These are phyloP conservation scores for Tetranychus cinnabarinus DNA, from an alignment of 1,140 invertebrate species.

Conservation along the genomic window DNA sequence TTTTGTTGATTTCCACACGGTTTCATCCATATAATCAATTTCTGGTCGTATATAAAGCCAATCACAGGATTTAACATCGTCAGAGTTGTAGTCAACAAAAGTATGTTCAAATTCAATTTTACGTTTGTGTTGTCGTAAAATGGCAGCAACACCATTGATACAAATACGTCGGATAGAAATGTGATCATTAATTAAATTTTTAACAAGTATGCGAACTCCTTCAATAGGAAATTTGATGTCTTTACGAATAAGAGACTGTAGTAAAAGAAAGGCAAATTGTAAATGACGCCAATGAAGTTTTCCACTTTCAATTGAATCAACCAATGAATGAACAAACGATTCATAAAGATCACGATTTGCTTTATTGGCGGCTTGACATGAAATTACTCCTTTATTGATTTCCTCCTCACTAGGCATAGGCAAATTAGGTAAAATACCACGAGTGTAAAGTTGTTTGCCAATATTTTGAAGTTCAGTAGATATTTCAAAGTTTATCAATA, in stretches of 20 bases:
- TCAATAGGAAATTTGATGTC: slow-evolving; percentile 36
- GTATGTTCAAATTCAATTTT: slow-evolving; percentile 25
- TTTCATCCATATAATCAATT: slow-evolving; percentile 19
- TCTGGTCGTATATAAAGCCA: slow-evolving; percentile 47
- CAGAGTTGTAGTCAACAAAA: neutral
- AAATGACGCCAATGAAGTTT: slow-evolving; percentile 58
- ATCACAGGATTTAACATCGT: slow-evolving; percentile 23
- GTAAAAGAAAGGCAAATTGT: slow-evolving; percentile 42
- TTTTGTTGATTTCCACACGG: slow-evolving; percentile 41
- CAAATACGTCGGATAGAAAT: slow-evolving; percentile 47
- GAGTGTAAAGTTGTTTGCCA: neutral
- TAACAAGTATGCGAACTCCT: slow-evolving; percentile 38
- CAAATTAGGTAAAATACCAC: neutral
- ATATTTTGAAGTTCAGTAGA: neutral
- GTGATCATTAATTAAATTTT: slow-evolving; percentile 45
- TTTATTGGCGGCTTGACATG: slow-evolving; percentile 18
- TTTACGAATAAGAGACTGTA: slow-evolving; percentile 40
- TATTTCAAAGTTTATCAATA: slow-evolving; percentile 23
- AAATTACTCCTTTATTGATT: neutral
- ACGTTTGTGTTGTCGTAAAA: slow-evolving; percentile 50
- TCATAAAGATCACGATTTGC: slow-evolving; percentile 31
- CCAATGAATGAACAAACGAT: slow-evolving; percentile 32
- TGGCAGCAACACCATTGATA: slow-evolving; percentile 30
- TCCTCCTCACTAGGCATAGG: neutral
- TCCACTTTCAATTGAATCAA: slow-evolving; percentile 34